phyloP scores from a whole-genome alignment of 64 coral and sea anemone genomes.

The Montipora efflorescens region DNA sequence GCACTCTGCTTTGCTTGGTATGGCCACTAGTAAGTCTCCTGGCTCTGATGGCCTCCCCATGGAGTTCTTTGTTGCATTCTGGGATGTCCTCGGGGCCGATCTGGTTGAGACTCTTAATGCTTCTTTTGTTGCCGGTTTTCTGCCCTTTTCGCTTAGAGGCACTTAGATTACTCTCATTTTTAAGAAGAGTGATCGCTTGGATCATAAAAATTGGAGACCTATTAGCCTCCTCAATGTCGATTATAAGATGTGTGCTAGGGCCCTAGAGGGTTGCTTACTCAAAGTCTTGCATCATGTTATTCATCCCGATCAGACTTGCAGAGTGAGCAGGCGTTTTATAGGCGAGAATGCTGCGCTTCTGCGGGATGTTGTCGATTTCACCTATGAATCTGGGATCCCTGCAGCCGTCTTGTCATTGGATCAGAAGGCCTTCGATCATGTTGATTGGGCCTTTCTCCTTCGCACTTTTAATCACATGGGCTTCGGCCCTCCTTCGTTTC shows the following conservation, averaged over 20 bases:
- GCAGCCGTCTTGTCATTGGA: neutral
- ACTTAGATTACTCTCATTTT: neutral
- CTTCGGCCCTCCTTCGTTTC: neutral
- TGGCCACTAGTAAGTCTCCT: neutral
- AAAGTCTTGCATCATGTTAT: neutral
- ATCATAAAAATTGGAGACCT: neutral
- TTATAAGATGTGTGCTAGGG: constrained; percentile 14
- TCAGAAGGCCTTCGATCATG: constrained; percentile 65
- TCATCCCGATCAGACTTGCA: constrained; percentile 32
- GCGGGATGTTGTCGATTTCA: constrained; percentile 8
- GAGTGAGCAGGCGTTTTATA: constrained; percentile 23
- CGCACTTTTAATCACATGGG: neutral
- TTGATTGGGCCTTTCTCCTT: constrained; percentile 16
- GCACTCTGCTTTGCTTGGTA: neutral
- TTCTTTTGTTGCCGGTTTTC: neutral
- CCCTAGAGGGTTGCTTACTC: neutral
- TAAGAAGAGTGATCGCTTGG: neutral
- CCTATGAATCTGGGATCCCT: neutral
- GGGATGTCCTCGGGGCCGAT: neutral
- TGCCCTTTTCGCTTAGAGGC: neutral
- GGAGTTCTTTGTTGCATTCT: neutral
- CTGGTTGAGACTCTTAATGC: neutral
- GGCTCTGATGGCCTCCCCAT: neutral
- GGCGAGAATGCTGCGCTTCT: constrained; percentile 44
- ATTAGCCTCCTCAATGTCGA: constrained; percentile 14